These are phyloP conservation scores for Sciurus vulgaris DNA, from an alignment of 2,797 vertebrate genomes.

Conservation along the genomic window DNA sequence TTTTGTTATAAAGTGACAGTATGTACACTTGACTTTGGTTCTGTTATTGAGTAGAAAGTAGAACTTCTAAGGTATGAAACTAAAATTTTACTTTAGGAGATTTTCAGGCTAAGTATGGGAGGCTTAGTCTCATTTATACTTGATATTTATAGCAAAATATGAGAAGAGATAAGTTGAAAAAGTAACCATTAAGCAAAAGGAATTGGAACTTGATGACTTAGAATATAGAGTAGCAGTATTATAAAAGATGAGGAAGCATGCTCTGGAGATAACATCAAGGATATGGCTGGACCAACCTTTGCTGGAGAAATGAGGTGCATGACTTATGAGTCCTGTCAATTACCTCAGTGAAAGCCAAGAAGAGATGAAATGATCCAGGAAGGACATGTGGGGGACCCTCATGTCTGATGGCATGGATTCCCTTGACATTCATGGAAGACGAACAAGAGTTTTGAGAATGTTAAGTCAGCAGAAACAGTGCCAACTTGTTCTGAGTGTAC, in stretches of 20 bases:
- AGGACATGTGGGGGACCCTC: background rate
- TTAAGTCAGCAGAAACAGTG: background rate
- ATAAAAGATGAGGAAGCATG: background rate
- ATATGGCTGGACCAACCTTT: background rate
- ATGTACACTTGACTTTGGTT: background rate
- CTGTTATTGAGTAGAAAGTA: background rate
- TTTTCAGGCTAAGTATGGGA: background rate
- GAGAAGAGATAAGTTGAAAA: background rate
- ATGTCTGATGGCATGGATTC: background rate
- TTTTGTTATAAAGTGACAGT: background rate
- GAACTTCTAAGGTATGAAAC: background rate
- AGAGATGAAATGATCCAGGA: background rate
- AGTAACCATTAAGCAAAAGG: background rate
- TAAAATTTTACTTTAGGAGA: background rate
- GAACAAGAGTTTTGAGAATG: background rate
- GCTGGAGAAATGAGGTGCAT: background rate
- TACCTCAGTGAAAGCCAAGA: background rate
- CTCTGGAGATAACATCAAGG: background rate
- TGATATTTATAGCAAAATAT: background rate
- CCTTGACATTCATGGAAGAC: background rate
- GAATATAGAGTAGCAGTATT: background rate
- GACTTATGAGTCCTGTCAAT: background rate
- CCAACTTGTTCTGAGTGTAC: background rate
- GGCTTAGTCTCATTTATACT: background rate
- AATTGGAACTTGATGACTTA: background rate